Percentiles rank a stretch among this genome's conserved stretches.
Evolutionary conservation across 2,113 vertebrate genomes (phyloP).

Genomic region (Alosa alosa): DNA sequence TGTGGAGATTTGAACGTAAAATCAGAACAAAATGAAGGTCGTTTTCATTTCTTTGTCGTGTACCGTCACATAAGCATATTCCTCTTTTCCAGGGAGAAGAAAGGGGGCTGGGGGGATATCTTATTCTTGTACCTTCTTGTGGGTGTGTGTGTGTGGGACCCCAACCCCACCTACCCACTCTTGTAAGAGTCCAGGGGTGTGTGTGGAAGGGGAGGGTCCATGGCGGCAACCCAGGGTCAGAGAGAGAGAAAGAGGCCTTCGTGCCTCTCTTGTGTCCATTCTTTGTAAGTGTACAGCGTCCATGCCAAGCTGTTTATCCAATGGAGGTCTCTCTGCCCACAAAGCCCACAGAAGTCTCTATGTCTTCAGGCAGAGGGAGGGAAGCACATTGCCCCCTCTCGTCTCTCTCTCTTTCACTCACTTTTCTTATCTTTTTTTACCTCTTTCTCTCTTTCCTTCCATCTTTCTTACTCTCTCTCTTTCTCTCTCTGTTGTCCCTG

Average conservation of each 20-base stretch:
- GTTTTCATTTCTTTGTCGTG: constrained; percentile 10
- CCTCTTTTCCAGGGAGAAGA: not conserved
- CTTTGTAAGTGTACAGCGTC: not conserved
- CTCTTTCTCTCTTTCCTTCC: not conserved
- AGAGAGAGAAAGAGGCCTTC: not conserved
- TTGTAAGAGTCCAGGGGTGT: not conserved
- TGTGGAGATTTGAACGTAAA: constrained; percentile 26
- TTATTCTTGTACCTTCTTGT: not conserved
- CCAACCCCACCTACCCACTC: constrained; percentile 16
- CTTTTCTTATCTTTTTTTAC: not conserved
- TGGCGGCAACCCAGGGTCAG: not conserved
- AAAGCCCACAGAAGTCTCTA: not conserved
- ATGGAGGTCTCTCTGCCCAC: not conserved
- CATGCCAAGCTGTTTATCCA: not conserved
- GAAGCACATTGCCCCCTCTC: not conserved
- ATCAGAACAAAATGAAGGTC: constrained; percentile 32
- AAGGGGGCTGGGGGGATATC: constrained; percentile 30
- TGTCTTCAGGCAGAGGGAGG: not conserved
- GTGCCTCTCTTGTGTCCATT: not conserved
- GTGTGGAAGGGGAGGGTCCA: not conserved
- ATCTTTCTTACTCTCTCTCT: not conserved
- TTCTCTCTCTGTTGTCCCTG: not conserved
- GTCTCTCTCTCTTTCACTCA: not conserved
- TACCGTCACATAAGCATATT: not conserved
- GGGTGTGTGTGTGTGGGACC: too few species aligned